Evolutionary conservation across 2,113 vertebrate species (phyloP).

Genomic region (Carlito syrichta): DNA sequence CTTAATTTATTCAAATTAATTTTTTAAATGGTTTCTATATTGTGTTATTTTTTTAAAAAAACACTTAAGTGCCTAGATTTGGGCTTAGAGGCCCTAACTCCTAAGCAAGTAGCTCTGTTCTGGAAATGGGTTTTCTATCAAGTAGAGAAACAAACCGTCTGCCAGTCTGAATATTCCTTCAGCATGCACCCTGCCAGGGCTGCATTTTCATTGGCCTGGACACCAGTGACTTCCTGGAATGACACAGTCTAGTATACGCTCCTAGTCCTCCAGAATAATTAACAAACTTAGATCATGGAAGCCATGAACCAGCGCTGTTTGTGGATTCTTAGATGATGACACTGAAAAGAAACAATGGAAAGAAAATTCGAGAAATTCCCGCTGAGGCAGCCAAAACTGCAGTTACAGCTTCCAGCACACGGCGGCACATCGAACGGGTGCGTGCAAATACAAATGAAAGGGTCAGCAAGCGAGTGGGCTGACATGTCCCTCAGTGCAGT

Average conservation of each 20-base stretch:
- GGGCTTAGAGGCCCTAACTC: background rate
- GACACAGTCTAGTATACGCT: background rate
- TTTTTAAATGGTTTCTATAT: background rate
- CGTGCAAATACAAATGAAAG: background rate
- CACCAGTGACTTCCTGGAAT: background rate
- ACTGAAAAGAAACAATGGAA: background rate
- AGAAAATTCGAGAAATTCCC: background rate
- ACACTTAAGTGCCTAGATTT: background rate
- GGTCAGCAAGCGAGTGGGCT: fast-evolving
- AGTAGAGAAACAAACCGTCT: background rate
- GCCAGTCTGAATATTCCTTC: background rate
- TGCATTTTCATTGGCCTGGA: background rate
- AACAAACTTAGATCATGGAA: background rate
- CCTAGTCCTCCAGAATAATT: background rate
- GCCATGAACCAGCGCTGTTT: background rate
- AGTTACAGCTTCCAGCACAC: background rate
- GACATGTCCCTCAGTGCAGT: background rate
- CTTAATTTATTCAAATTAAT: background rate
- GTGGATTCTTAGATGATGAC: no score
- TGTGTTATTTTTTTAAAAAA: background rate
- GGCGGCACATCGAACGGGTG: fast-evolving
- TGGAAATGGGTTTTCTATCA: background rate
- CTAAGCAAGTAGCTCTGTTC: background rate
- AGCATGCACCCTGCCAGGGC: background rate
- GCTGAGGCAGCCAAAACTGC: background rate